Conservation (phyloP, 2,888 invertebrate genomes). For the Sminthurides aquaticus region DNA sequence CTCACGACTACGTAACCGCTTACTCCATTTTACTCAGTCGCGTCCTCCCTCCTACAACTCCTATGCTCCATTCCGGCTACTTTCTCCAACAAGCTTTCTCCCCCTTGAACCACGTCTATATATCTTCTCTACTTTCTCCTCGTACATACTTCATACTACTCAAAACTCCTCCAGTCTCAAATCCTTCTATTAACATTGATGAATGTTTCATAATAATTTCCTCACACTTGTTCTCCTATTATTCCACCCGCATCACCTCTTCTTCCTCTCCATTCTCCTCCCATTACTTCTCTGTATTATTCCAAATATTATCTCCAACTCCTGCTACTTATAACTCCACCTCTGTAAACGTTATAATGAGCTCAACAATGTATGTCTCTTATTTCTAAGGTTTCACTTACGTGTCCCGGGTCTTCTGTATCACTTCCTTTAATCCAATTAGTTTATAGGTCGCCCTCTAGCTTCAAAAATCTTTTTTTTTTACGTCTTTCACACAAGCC, state of each 20-base stretch:
- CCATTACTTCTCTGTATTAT: too few species aligned
- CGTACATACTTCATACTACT: too few species aligned
- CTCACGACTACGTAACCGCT: too few species aligned
- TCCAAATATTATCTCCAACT: too few species aligned
- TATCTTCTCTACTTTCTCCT: neutral
- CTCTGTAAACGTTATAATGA: too few species aligned
- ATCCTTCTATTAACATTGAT: neutral
- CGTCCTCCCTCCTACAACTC: neutral
- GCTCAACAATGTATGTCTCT: too few species aligned
- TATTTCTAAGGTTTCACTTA: neutral
- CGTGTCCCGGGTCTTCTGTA: neutral
- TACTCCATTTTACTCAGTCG: neutral
- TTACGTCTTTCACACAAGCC: too few species aligned
- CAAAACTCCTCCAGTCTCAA: neutral
- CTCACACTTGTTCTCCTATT: too few species aligned
- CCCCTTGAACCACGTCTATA: neutral
- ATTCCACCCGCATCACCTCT: too few species aligned
- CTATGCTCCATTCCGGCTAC: neutral
- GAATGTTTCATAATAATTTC: too few species aligned
- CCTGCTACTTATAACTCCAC: too few species aligned
- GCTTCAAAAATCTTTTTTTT: neutral
- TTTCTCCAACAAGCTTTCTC: neutral
- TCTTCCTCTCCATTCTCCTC: too few species aligned
- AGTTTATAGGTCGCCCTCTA: neutral
- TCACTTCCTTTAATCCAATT: neutral